phyloP scores from a whole-genome alignment of 2,888 invertebrate species.

The Ferrisia virgata region DNA sequence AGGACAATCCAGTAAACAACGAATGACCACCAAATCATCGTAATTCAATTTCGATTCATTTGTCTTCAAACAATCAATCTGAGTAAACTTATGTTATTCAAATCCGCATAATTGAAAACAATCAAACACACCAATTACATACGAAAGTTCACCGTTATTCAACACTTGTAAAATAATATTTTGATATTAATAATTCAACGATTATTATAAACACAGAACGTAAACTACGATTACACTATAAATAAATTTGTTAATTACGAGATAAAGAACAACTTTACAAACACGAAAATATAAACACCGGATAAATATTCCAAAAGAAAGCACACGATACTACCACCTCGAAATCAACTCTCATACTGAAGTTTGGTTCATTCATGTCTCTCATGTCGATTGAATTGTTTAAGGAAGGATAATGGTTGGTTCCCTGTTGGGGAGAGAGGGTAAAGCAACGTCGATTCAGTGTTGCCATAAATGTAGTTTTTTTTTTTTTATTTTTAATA shows the following conservation, averaged over 20 bases:
- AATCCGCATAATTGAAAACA: not conserved
- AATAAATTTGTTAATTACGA: not conserved
- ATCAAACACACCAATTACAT: not conserved
- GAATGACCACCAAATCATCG: not conserved
- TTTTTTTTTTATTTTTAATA: too few relatives aligned
- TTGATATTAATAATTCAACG: not conserved
- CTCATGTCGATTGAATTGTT: not conserved
- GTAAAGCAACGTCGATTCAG: not conserved
- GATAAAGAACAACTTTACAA: not conserved
- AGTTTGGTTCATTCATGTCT: slow-evolving; percentile 2
- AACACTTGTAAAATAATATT: not conserved
- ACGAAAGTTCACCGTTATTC: not conserved
- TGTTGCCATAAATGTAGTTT: not conserved
- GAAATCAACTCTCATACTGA: not conserved
- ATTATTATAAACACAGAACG: not conserved
- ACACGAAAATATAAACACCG: not conserved
- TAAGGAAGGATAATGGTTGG: not conserved
- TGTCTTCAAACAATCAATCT: not conserved
- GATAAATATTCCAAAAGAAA: not conserved
- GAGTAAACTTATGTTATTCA: not conserved
- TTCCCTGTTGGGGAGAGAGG: too few relatives aligned
- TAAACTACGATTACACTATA: not conserved
- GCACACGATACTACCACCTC: not conserved
- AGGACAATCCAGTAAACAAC: slow-evolving; percentile 6
- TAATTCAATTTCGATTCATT: slow-evolving; percentile 11